Evolutionary conservation across 1,140 invertebrate genomes (phyloP), one percentile per base, ranked within the genome.

Genomic region (Trichogramma pretiosum): DNA sequence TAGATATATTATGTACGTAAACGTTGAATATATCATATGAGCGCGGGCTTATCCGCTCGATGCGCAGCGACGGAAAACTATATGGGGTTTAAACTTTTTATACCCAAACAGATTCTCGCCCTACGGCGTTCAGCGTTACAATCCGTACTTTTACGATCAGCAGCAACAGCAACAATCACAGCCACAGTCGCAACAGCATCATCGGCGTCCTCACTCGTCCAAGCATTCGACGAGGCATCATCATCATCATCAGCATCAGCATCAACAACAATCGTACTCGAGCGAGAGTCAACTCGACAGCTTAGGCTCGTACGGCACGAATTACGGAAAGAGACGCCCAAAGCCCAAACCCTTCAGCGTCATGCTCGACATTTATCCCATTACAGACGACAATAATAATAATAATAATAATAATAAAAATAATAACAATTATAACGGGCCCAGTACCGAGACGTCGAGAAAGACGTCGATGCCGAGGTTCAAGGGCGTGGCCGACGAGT

Each of bases 341-440:
- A 68, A 69, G 44, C 59, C 63, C 0, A 69, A 71, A 43, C 72
- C 72, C 0, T 71, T 74, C 19, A 74, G 68, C 21, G 64, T 74
- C 1, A 72, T 72, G 67, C 37, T 74, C 10, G 72, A 74, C 35
- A 72, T 74, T 23, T 72, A 73, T 50, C 72, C 72, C 2, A 71
- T 73, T 18, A 63, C 61, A 0, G 69, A 73, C 57, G 28, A 7
- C n/a, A n/a, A n/a, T n/a, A n/a, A n/a, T n/a, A n/a, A n/a, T n/a
- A n/a, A n/a, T n/a, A n/a, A n/a, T n/a, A n/a, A n/a, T n/a, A n/a
- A n/a, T n/a, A n/a, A n/a, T n/a, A n/a, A n/a, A n/a, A n/a, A n/a
- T n/a, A n/a, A n/a, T n/a, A n/a, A n/a, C n/a, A n/a, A n/a, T n/a
- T n/a, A n/a, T n/a, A n/a, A n/a, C n/a, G n/a, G n/a, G n/a, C n/a